Conservation (phyloP, 2,888 invertebrate species). For the Meganola albula region DNA sequence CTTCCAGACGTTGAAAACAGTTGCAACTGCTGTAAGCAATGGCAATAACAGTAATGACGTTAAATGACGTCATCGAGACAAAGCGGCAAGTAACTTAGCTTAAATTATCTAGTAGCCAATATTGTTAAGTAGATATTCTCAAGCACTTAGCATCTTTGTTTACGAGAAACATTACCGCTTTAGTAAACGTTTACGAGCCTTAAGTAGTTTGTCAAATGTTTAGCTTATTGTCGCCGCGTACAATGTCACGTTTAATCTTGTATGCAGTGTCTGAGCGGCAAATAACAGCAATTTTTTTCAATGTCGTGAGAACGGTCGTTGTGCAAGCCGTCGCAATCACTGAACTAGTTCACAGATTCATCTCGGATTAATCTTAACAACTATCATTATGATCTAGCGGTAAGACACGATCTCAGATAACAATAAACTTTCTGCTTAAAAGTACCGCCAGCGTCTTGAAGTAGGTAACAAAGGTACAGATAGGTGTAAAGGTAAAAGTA, state of each 20-base stretch:
- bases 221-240: conserved; percentile 20
- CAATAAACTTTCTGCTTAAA: conserved; percentile 27
- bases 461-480: too few relatives aligned
- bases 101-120: too few relatives aligned
- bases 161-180: conserved; percentile 14
- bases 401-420: conserved; percentile 45
- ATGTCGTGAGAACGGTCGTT: conserved; percentile 69
- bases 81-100: too few relatives aligned
- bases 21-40: too few relatives aligned
- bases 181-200: conserved; percentile 19
- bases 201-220: conserved; percentile 25
- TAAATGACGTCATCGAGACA: too few relatives aligned
- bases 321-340: conserved; percentile 50
- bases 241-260: conserved; percentile 36
- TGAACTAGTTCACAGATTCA: conserved; percentile 69
- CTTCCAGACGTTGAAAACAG: too few relatives aligned
- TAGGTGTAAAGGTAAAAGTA: too few relatives aligned
- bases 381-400: conserved; percentile 54
- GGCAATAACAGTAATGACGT: too few relatives aligned
- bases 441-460: conserved; percentile 3
- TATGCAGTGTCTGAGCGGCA: conserved; percentile 25
- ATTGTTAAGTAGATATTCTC: too few relatives aligned
- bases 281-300: conserved; percentile 69
- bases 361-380: conserved; percentile 55
- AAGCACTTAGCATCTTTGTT: too few relatives aligned